Conservation (phyloP, 2,113 vertebrate genomes). For the Rhinogobius similis region DNA sequence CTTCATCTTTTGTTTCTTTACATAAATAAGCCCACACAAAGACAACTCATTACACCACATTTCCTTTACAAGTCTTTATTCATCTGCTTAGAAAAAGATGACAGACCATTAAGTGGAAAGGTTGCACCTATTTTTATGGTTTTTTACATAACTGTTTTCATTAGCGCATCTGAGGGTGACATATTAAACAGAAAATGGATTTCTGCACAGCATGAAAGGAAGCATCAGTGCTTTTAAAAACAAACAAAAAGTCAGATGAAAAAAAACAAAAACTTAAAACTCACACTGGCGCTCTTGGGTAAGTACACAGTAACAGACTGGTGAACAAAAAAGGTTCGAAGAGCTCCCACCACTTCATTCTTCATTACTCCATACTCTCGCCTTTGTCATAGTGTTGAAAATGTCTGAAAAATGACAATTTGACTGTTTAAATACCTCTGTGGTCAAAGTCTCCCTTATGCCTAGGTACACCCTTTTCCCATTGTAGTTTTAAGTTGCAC, state of each 20-base stretch:
- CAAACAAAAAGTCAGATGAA: slow-evolving; percentile 16
- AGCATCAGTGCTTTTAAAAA: slow-evolving; percentile 56
- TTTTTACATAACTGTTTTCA: slow-evolving; percentile 68
- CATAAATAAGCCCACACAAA: slow-evolving; percentile 48
- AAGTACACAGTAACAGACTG: slow-evolving; percentile 43
- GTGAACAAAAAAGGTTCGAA: slow-evolving; percentile 48
- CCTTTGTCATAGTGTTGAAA: slow-evolving; percentile 34
- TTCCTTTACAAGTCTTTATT: slow-evolving; percentile 71
- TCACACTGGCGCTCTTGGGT: slow-evolving; percentile 47
- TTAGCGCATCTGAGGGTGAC: slow-evolving; percentile 62
- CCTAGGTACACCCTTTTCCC: slow-evolving; percentile 23
- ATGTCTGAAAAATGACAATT: slow-evolving; percentile 23
- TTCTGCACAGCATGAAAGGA: slow-evolving; percentile 63
- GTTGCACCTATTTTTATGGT: slow-evolving; percentile 65
- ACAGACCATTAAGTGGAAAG: slow-evolving; percentile 66
- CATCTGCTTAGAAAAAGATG: slow-evolving; percentile 72
- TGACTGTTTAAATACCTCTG: slow-evolving; percentile 11
- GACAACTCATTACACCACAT: slow-evolving; percentile 29
- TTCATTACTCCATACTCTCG: slow-evolving; percentile 10
- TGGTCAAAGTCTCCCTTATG: slow-evolving; percentile 32
- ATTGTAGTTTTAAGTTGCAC: slow-evolving; percentile 44
- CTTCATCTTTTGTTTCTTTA: slow-evolving; percentile 31
- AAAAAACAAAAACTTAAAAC: slow-evolving; percentile 16
- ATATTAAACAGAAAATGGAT: slow-evolving; percentile 54
- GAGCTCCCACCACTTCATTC: slow-evolving; percentile 31